phyloP scores from a whole-genome alignment of 2,888 invertebrate genomes.

The Lepidonotus clava region DNA sequence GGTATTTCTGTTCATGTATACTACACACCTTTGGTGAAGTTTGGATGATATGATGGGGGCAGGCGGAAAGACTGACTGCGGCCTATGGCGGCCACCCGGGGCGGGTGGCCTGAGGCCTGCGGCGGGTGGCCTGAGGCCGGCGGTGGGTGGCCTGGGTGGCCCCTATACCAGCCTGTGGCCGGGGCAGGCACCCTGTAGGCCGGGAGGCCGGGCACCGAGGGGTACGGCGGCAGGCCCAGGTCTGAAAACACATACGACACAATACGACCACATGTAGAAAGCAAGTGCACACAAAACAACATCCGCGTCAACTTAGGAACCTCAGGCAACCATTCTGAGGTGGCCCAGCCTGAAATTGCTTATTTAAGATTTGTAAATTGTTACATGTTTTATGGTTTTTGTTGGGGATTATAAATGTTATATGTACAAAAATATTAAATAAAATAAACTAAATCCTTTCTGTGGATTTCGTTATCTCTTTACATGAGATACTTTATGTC shows the following conservation, averaged over 20 bases:
- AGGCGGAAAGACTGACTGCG: conserved; percentile 47
- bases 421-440: no score
- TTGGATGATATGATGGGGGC: conserved; percentile 41
- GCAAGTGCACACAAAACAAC: not conserved
- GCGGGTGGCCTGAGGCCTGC: not conserved
- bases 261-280: conserved; percentile 7
- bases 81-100: not conserved
- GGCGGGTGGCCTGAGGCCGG: not conserved
- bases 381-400: no score
- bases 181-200: not conserved
- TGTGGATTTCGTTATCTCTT: no score
- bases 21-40: conserved; percentile 52
- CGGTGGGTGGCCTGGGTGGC: no score
- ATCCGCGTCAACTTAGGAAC: no score
- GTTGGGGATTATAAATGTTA: no score
- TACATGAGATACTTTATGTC: no score
- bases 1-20: no score
- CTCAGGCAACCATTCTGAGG: no score
- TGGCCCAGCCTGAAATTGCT: no score
- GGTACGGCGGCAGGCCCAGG: conserved; percentile 14
- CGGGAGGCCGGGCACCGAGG: not conserved
- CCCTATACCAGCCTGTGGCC: not conserved
- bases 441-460: no score
- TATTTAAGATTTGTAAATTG: no score
- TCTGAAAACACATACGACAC: conserved; percentile 44